phyloP scores from a whole-genome alignment of 2,888 invertebrate species.

The Cistogaster globosa region DNA sequence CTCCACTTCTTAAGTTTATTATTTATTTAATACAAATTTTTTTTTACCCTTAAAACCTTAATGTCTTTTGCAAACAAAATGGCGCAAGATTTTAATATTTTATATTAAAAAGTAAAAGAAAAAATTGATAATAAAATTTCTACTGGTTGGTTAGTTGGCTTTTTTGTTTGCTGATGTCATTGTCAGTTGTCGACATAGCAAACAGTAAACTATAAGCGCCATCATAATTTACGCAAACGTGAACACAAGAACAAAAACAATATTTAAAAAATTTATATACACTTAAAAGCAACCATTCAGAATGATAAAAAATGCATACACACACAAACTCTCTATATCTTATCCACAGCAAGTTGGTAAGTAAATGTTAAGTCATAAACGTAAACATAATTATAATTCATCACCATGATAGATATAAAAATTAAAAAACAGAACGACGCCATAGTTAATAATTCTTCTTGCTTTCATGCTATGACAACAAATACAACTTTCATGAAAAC shows the following conservation, averaged over 20 bases:
- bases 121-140: conserved; percentile 29
- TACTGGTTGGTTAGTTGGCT: conserved; percentile 37
- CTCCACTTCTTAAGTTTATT: no score
- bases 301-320: conserved; percentile 43
- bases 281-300: conserved; percentile 52
- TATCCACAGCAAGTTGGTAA: conserved; percentile 50
- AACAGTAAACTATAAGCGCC: conserved; percentile 67
- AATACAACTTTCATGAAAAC: conserved; percentile 37
- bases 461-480: conserved; percentile 18
- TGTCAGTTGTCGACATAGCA: conserved; percentile 60
- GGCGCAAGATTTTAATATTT: conserved; percentile 45
- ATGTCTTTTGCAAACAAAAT: conserved; percentile 38
- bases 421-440: conserved; percentile 45
- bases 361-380: conserved; percentile 64
- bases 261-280: not conserved
- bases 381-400: conserved; percentile 70
- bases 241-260: conserved; percentile 9
- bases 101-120: not conserved
- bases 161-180: conserved; percentile 32
- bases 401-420: conserved; percentile 64
- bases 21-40: not conserved
- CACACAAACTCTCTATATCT: conserved; percentile 32
- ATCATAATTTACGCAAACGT: conserved; percentile 67
- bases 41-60: not conserved
- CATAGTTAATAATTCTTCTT: conserved; percentile 58